A percentile compares a stretch with the other conserved stretches of the same genome.
Evolutionary conservation across 2,113 vertebrate species (phyloP).

Genomic region (Eulemur macaco): DNA sequence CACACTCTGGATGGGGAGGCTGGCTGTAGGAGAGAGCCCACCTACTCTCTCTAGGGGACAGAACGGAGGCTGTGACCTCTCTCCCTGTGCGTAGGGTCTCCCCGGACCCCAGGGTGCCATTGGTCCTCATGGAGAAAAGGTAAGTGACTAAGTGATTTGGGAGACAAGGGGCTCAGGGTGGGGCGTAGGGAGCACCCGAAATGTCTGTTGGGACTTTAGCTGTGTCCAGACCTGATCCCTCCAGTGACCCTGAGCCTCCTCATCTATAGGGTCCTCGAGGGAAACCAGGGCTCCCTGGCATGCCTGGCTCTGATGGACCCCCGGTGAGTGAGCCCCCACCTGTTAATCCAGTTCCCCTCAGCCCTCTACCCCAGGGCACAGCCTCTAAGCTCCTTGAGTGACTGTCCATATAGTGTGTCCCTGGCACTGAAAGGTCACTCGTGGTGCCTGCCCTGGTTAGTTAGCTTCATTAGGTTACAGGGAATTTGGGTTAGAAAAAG

Average conservation of each 20-base stretch:
- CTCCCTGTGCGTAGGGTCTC: conserved; percentile 77
- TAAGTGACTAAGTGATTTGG: conserved; percentile 60
- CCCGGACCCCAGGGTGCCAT: conserved; percentile 86
- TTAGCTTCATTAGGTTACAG: background rate
- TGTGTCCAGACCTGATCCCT: background rate
- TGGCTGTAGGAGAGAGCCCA: background rate
- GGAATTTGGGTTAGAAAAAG: background rate
- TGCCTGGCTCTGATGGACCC: conserved; percentile 93
- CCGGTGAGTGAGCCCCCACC: conserved; percentile 85
- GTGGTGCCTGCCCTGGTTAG: background rate
- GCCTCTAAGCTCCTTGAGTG: background rate
- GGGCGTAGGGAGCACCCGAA: background rate
- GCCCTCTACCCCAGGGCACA: background rate
- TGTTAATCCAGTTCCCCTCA: background rate
- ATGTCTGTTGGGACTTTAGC: background rate
- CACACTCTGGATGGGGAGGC: background rate
- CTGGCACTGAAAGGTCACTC: background rate
- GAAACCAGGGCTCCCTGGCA: conserved; percentile 94
- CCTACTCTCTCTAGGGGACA: too few relatives aligned
- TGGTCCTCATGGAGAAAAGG: conserved; percentile 88
- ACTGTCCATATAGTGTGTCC: background rate
- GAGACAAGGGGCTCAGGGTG: background rate
- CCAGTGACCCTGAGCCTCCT: background rate
- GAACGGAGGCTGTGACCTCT: background rate
- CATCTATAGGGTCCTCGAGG: conserved; percentile 89